These are phyloP conservation scores for Sycon ciliatum DNA, from an alignment of 37 sponge, comb jelly and placozoan genomes.

Conservation along the genomic window DNA sequence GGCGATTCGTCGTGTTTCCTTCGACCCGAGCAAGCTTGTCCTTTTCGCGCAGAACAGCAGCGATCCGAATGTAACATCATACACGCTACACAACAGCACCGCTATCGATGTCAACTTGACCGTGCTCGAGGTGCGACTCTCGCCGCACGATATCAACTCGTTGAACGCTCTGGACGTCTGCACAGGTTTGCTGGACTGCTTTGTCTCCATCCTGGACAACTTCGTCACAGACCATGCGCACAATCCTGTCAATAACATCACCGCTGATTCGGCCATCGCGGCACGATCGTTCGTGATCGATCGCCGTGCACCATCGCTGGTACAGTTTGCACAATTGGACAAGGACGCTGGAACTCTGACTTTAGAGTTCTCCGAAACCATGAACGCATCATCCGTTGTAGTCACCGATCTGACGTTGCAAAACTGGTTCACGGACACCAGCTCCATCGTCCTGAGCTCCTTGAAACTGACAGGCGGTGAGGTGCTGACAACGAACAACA, in stretches of 20 bases:
- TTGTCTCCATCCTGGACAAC: conserved; percentile 31
- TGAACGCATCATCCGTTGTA: conserved; percentile 68
- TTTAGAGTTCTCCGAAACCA: conserved; percentile 71
- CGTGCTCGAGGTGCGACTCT: conserved; percentile 2
- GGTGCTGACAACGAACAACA: conserved; percentile 10
- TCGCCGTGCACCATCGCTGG: conserved; percentile 39
- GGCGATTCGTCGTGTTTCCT: conserved; percentile 34
- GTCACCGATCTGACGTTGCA: conserved; percentile 34
- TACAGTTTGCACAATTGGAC: conserved; percentile 48
- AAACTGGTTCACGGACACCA: not conserved
- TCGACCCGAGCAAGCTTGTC: conserved; percentile 51
- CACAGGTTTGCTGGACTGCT: conserved; percentile 33
- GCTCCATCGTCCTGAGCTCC: not conserved
- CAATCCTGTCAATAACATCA: conserved; percentile 33
- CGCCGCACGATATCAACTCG: conserved; percentile 8
- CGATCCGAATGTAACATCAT: conserved; percentile 24
- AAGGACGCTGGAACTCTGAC: conserved; percentile 50
- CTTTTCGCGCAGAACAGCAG: conserved; percentile 16
- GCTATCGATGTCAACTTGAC: conserved; percentile 12
- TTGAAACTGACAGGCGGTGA: conserved; percentile 17
- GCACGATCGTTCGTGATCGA: conserved; percentile 59
- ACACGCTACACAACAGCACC: conserved; percentile 63
- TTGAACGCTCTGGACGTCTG: conserved; percentile 8
- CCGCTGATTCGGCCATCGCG: conserved; percentile 16
- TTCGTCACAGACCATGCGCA: conserved; percentile 61